Evolutionary conservation across 2,888 invertebrate species (phyloP).

Genomic region (Gymnoscelis rufifasciata): DNA sequence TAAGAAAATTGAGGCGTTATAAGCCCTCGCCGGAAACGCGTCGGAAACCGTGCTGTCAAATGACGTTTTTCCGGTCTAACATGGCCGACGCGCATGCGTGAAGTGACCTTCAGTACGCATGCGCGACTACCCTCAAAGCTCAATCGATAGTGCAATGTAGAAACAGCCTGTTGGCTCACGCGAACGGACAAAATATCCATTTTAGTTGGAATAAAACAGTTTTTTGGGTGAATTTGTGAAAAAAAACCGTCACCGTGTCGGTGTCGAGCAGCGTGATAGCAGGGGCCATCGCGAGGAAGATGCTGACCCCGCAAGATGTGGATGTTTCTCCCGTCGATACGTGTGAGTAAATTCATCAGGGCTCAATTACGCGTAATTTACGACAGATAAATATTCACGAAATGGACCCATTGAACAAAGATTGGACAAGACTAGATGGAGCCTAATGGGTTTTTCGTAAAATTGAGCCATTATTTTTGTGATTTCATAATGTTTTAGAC

Average conservation of each 20-base stretch:
- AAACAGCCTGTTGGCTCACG: slow-evolving; percentile 71
- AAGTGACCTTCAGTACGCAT: neutral
- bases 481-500: too few species aligned
- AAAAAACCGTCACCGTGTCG: slow-evolving; percentile 63
- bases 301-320: slow-evolving; percentile 75
- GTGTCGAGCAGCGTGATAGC: slow-evolving; percentile 66
- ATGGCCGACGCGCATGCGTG: slow-evolving; percentile 31
- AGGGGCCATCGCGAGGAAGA: slow-evolving; percentile 71
- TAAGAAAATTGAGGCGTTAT: slow-evolving; percentile 28
- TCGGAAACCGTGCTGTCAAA: slow-evolving; percentile 51
- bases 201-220: slow-evolving; percentile 40
- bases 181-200: slow-evolving; percentile 34
- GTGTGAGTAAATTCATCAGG: slow-evolving; percentile 47
- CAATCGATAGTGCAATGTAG: slow-evolving; percentile 70
- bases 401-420: too few species aligned
- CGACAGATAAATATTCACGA: neutral
- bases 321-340: slow-evolving; percentile 79
- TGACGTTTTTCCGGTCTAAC: slow-evolving; percentile 61
- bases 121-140: slow-evolving; percentile 47
- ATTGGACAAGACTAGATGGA: too few species aligned
- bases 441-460: too few species aligned
- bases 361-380: slow-evolving; percentile 29
- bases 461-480: too few species aligned
- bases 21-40: slow-evolving; percentile 33
- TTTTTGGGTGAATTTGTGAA: slow-evolving; percentile 42